Evolutionary conservation across 2,888 invertebrate genomes (phyloP).

Genomic region (Thera obeliscata): DNA sequence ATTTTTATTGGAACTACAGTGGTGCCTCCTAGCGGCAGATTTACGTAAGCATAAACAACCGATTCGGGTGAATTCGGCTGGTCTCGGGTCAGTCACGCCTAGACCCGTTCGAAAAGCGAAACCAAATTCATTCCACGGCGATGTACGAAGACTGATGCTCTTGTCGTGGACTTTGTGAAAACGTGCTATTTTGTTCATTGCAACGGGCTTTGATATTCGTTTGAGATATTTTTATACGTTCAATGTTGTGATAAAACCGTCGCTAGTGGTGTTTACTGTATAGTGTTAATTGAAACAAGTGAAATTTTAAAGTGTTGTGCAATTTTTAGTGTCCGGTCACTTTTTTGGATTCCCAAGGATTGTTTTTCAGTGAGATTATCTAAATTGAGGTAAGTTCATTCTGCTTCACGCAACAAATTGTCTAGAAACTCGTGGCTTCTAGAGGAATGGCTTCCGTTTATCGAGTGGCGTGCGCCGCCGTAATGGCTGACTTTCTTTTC

Average conservation of each 20-base stretch:
- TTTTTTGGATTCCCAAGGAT: conserved; percentile 78
- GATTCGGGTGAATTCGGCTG: conserved; percentile 70
- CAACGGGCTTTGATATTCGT: conserved; percentile 73
- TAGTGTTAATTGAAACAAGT: conserved; percentile 72
- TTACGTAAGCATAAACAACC: conserved; percentile 34
- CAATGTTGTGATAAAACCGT: conserved; percentile 76
- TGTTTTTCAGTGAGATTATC: conserved; percentile 64
- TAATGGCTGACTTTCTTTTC: conserved; percentile 82
- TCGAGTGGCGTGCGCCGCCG: conserved; percentile 80
- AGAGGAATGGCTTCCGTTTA: conserved; percentile 81
- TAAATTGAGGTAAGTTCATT: conserved; percentile 67
- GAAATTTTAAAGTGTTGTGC: conserved; percentile 76
- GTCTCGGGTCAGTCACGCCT: conserved; percentile 81
- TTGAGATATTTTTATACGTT: conserved; percentile 69
- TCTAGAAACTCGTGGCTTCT: conserved; percentile 68
- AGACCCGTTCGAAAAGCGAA: conserved; percentile 84
- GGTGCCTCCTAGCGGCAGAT: conserved; percentile 60
- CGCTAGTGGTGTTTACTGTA: conserved; percentile 76
- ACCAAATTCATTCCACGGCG: conserved; percentile 81
- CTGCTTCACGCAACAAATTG: conserved; percentile 27
- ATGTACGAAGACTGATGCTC: conserved; percentile 82
- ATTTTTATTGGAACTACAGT: conserved; percentile 36
- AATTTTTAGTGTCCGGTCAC: conserved; percentile 69
- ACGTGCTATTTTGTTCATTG: conserved; percentile 74
- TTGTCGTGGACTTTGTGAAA: conserved; percentile 78